phyloP scores from a whole-genome alignment of 2,797 vertebrate species.

The Eleutherodactylus coqui region DNA sequence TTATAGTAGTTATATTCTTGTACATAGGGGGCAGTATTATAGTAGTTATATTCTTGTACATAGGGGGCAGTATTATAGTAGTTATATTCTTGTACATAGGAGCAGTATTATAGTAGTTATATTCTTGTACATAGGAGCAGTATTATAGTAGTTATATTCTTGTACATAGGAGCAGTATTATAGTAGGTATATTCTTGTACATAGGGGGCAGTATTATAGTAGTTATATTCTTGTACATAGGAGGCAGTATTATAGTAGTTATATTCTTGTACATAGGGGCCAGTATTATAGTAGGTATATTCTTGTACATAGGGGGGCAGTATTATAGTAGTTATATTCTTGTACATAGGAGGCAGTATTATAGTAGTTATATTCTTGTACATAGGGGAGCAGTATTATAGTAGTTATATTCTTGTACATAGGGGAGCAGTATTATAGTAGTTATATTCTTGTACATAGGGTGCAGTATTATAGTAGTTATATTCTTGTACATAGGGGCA shows the following conservation, averaged over 20 bases:
- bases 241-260: neutral
- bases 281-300: neutral
- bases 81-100: neutral
- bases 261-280: neutral
- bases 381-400: no score
- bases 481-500: neutral
- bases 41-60: conserved; percentile 1
- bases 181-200: neutral
- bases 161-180: neutral
- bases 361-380: neutral
- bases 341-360: neutral
- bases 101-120: neutral
- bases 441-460: neutral
- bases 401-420: neutral
- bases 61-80: neutral
- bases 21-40: neutral
- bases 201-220: neutral
- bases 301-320: neutral
- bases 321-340: neutral
- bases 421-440: neutral
- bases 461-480: neutral
- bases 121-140: neutral
- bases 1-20: neutral
- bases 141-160: neutral
- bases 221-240: neutral